These are phyloP conservation scores for Morpho deidamia DNA, from an alignment of 2,888 invertebrate species.

Conservation along the genomic window DNA sequence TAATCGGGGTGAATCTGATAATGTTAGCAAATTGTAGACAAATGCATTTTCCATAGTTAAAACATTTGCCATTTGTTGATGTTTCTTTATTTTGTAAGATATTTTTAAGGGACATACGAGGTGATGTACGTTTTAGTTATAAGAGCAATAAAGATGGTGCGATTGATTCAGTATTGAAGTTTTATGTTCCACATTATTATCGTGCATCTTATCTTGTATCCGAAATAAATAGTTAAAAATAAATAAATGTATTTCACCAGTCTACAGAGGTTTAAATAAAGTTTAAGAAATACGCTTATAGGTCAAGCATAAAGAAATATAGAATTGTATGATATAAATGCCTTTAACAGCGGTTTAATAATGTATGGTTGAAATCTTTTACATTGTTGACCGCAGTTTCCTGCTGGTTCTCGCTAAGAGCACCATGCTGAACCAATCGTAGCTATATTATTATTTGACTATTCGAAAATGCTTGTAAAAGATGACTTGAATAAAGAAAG, in stretches of 20 bases:
- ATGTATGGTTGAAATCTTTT: too few relatives aligned
- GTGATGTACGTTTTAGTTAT: slow-evolving; percentile 23
- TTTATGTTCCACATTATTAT: too few relatives aligned
- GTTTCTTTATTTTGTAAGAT: slow-evolving; percentile 3
- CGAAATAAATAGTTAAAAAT: not conserved
- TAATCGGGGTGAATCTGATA: not conserved
- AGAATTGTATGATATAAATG: too few relatives aligned
- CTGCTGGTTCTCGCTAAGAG: too few relatives aligned
- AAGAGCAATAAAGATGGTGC: slow-evolving; percentile 34
- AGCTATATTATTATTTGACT: too few relatives aligned
- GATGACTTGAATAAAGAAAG: too few relatives aligned
- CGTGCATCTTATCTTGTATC: too few relatives aligned
- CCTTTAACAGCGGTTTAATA: too few relatives aligned
- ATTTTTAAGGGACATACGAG: slow-evolving; percentile 17
- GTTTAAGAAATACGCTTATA: not conserved
- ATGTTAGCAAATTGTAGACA: not conserved
- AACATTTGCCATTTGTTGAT: not conserved
- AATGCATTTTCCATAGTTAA: not conserved
- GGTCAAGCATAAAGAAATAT: too few relatives aligned
- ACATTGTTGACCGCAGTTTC: too few relatives aligned
- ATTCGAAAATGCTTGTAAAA: too few relatives aligned
- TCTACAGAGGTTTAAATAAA: not conserved
- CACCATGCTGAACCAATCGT: too few relatives aligned
- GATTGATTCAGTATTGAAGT: slow-evolving; percentile 3
- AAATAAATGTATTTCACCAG: not conserved